Percentiles rank a stretch among this genome's conserved stretches.
Conservation (phyloP, 2,888 invertebrate species). For the Saturnia pavonia region DNA sequence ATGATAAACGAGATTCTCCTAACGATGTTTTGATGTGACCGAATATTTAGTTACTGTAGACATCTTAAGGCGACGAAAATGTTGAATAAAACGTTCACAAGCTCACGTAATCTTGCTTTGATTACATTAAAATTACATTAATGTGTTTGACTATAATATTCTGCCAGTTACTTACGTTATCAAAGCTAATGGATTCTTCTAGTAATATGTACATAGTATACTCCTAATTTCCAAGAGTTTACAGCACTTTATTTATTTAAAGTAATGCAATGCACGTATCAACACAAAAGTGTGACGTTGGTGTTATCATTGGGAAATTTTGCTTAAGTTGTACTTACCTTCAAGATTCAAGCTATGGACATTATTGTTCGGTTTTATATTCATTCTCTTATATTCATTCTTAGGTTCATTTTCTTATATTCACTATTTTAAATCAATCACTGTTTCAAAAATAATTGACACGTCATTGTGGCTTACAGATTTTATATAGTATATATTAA, state of each 20-base stretch:
- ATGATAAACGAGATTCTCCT: slow-evolving; percentile 37
- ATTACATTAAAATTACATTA: slow-evolving; percentile 23
- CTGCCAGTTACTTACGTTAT: background rate
- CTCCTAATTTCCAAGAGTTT: too few relatives aligned
- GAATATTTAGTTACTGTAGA: slow-evolving; percentile 15
- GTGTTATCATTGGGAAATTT: too few relatives aligned
- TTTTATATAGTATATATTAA: background rate
- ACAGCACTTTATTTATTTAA: too few relatives aligned
- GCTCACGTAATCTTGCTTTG: slow-evolving; percentile 4
- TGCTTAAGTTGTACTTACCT: too few relatives aligned
- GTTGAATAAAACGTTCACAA: slow-evolving; percentile 14
- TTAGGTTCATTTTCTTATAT: background rate
- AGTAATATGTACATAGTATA: background rate
- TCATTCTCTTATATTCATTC: too few relatives aligned
- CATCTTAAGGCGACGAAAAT: slow-evolving; percentile 14
- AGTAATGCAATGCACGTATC: too few relatives aligned
- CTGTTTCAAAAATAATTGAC: background rate
- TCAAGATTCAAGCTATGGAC: too few relatives aligned
- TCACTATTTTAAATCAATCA: background rate
- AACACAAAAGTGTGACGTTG: too few relatives aligned
- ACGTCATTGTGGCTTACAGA: background rate
- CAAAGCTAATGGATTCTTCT: background rate
- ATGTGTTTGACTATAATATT: slow-evolving; percentile 8
- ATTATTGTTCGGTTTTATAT: too few relatives aligned
- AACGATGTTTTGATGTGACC: slow-evolving; percentile 19